Base-by-base conservation (phyloP, 2,113 vertebrate species). In the Spheniscus mendiculus region DNA sequence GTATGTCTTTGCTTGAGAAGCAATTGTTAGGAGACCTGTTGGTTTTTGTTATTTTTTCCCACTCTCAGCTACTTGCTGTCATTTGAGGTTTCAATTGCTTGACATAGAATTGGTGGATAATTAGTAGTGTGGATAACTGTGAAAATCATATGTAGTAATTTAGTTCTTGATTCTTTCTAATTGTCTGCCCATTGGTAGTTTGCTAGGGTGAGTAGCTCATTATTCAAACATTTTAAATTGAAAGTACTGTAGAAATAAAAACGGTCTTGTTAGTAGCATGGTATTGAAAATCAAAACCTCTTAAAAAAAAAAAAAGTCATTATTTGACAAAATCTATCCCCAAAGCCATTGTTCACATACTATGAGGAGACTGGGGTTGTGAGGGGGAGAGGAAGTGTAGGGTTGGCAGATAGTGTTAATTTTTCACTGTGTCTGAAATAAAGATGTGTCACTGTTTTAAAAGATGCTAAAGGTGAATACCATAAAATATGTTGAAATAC, bases 61-160 rank as follows among this genome's bases (percentile, higher is more conserved):
- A 18, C 53, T 74, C 56, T 55, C n/a, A 83, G 55, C 47, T 81
- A 67, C 79, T 96, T 96, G 63, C 87, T 93, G 42, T 93, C 94
- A 42, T 85, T 95, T 78, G 92, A 88, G 66, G 47, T 96, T 95
- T 96, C 79, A 90, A 12, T 84, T 97, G 71, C 79, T 89, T 95
- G 74, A 81, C 71, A 72, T 49, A 44, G 63, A 95, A 87, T 83
- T 93, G 89, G 72, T 96, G 61, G 84, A 88, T 97, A 97, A 97
- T 97, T 93, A 93, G 36, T 86, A 95, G 95, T 90, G 84, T 94
- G 82, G 30, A 42, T 96, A 94, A 79, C 95, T 93, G 76, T 93
- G 84, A 90, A 83, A 93, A 95, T 74, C 89, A 88, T 79, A 91
- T 93, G 84, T 84, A 90, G 74, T 86, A 91, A 95, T 97, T 97